phyloP scores from a whole-genome alignment of 2,797 vertebrate genomes.

The Amblyraja radiata region DNA sequence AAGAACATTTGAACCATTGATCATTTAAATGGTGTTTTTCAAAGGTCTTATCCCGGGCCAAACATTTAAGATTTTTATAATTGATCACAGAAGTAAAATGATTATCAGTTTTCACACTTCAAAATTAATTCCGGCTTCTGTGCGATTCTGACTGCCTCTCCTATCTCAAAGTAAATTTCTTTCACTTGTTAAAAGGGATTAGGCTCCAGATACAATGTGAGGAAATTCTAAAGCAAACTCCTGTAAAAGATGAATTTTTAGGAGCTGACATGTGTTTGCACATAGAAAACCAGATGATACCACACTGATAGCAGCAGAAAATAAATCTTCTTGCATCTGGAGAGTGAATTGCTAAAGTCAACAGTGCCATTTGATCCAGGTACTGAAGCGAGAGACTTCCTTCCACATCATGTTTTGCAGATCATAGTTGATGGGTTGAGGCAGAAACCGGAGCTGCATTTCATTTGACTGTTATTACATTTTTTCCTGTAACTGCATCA shows the following conservation, averaged over 20 bases:
- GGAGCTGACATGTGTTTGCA: background rate
- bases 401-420: constrained; percentile 29
- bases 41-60: background rate
- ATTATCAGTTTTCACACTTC: background rate
- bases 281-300: constrained; percentile 14
- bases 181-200: background rate
- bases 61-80: background rate
- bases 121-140: background rate
- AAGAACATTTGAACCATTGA: no score
- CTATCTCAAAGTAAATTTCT: background rate
- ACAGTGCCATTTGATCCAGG: background rate
- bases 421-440: constrained; percentile 9
- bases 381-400: background rate
- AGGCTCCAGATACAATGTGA: background rate
- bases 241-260: constrained; percentile 28
- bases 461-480: constrained; percentile 1
- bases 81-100: background rate
- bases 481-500: background rate
- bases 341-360: constrained; percentile 28
- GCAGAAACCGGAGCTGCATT: constrained; percentile 22
- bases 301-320: background rate
- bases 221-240: background rate
- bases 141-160: background rate
- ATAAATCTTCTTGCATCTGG: constrained; percentile 14
- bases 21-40: background rate